These are phyloP conservation scores for Oxycera nigricornis DNA, from an alignment of 2,888 invertebrate genomes.

Conservation along the genomic window DNA sequence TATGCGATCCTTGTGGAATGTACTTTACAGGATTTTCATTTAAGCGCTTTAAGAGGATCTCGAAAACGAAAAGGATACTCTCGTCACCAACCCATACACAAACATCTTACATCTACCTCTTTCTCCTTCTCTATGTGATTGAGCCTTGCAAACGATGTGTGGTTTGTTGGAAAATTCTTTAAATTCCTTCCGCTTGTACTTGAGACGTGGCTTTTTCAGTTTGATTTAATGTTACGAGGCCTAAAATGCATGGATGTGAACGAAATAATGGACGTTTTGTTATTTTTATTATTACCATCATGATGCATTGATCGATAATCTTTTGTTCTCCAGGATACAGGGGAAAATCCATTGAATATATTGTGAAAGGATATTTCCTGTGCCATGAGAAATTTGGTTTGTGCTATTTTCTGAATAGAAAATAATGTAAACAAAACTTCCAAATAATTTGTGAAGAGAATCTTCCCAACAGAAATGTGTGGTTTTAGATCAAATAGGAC, in stretches of 20 bases:
- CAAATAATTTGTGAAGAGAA: too few species aligned
- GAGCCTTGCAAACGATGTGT: neutral
- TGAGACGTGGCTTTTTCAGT: slow-evolving; percentile 35
- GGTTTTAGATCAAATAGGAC: too few species aligned
- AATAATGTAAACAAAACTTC: too few species aligned
- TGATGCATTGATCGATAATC: slow-evolving; percentile 18
- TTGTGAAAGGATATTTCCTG: too few species aligned
- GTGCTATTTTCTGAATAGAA: too few species aligned
- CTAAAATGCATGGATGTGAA: neutral
- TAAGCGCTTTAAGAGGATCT: slow-evolving; percentile 42
- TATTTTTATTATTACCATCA: slow-evolving; percentile 25
- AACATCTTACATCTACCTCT: too few species aligned
- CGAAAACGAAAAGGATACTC: slow-evolving; percentile 42
- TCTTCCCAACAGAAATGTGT: too few species aligned
- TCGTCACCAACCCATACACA: too few species aligned
- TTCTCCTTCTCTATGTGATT: too few species aligned
- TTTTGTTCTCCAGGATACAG: slow-evolving; percentile 37
- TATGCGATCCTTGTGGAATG: slow-evolving; percentile 22
- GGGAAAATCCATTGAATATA: too few species aligned
- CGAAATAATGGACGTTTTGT: neutral
- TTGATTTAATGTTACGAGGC: neutral
- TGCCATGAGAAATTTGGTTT: too few species aligned
- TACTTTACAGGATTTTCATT: slow-evolving; percentile 43
- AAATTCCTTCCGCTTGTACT: slow-evolving; percentile 31
- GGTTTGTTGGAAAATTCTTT: slow-evolving; percentile 13